Conservation (phyloP, 2,888 invertebrate genomes). For the Penaeus monodon region DNA sequence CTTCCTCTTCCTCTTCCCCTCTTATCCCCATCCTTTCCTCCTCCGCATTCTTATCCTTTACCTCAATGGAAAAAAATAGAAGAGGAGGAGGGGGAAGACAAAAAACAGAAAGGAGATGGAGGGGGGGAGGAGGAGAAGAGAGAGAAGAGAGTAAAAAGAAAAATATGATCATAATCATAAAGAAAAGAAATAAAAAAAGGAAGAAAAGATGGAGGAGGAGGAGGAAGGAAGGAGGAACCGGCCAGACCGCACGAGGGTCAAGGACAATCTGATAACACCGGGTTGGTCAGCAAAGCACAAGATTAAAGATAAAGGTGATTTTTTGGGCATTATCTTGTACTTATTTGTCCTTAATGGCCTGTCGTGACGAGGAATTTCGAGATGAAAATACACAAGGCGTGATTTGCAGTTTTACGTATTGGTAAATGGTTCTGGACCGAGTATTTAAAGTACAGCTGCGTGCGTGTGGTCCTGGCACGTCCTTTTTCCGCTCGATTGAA, state of each 20-base stretch:
- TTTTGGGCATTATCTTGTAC: no score
- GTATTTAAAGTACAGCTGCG: no score
- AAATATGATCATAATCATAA: no score
- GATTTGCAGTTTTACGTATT: no score
- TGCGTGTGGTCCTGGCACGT: no score
- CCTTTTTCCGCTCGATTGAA: no score
- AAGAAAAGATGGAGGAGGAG: not conserved
- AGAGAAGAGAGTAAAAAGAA: not conserved
- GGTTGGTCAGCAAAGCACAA: not conserved
- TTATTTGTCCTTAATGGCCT: no score
- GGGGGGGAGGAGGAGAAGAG: not conserved
- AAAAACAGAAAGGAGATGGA: not conserved
- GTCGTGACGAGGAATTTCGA: no score
- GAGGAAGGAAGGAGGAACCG: not conserved
- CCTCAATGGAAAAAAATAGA: not conserved
- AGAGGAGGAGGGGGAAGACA: not conserved
- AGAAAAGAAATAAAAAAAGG: not conserved
- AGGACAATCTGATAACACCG: not conserved
- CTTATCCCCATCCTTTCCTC: no score
- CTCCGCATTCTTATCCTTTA: no score
- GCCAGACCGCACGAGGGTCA: not conserved
- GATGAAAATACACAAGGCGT: no score
- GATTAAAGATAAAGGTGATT: not conserved
- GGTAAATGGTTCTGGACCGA: no score
- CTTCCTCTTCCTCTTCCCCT: not conserved